A percentile compares a stretch with the other conserved stretches of the same genome.
Evolutionary conservation across 2,888 invertebrate genomes (phyloP).

Genomic region (Pediacus dermestoides): DNA sequence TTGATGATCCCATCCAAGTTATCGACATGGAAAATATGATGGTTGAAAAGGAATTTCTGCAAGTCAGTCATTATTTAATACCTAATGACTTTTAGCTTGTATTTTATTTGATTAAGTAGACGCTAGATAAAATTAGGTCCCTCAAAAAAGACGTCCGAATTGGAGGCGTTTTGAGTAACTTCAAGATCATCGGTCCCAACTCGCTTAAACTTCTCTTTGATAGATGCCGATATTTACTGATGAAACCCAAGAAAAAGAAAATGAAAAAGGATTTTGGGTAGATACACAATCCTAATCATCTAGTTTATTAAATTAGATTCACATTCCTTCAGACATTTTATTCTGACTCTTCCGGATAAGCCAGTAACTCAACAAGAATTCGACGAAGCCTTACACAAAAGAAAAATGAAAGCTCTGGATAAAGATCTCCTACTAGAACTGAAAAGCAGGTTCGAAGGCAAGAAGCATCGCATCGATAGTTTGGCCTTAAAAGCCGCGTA

Average conservation of each 20-base stretch:
- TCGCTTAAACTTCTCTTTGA: conserved; percentile 48
- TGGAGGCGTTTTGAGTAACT: conserved; percentile 52
- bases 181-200: conserved; percentile 50
- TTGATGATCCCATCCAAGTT: conserved; percentile 39
- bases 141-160: conserved; percentile 43
- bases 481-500: conserved; percentile 46
- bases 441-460: conserved; percentile 42
- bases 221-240: conserved; percentile 51
- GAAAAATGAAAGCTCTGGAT: conserved; percentile 44
- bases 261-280: conserved; percentile 49
- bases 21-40: conserved; percentile 54
- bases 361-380: conserved; percentile 42
- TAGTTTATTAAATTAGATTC: conserved; percentile 1
- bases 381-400: conserved; percentile 32
- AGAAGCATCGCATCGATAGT: conserved; percentile 44
- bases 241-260: conserved; percentile 50
- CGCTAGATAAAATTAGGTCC: neutral
- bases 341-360: conserved; percentile 44
- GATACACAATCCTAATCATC: conserved; percentile 17
- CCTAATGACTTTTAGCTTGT: too few species aligned
- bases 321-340: conserved; percentile 43
- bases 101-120: too few species aligned
- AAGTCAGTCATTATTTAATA: conserved; percentile 34
- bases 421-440: conserved; percentile 41
- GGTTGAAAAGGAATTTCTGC: conserved; percentile 48